Conservation (phyloP, 2,113 vertebrate species). For the Siniperca knerii region DNA sequence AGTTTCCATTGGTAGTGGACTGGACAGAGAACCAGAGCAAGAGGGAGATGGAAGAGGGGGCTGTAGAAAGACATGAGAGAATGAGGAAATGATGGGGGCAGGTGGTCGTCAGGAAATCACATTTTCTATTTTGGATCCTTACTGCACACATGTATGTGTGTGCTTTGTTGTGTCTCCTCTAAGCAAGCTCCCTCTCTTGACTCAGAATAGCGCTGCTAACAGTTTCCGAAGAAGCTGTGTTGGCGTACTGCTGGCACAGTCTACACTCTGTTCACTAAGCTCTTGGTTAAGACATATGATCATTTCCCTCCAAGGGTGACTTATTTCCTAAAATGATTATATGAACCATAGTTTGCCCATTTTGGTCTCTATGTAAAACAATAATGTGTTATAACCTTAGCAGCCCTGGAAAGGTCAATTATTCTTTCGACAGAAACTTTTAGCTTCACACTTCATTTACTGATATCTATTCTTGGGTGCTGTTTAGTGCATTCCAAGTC, state of each 20-base stretch:
- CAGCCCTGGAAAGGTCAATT: not conserved
- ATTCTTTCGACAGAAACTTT: slow-evolving; percentile 1
- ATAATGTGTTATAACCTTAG: not conserved
- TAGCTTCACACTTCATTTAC: not conserved
- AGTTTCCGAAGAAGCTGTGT: slow-evolving; percentile 40
- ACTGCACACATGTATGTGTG: slow-evolving; percentile 7
- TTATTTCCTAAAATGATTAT: slow-evolving; percentile 41
- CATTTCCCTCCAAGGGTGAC: slow-evolving; percentile 31
- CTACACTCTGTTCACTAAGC: slow-evolving; percentile 20
- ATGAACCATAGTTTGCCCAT: slow-evolving; percentile 8
- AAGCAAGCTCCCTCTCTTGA: slow-evolving; percentile 31
- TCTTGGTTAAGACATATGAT: slow-evolving; percentile 34
- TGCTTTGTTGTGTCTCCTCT: slow-evolving; percentile 31
- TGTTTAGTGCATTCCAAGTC: slow-evolving; percentile 13
- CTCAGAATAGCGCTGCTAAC: slow-evolving; percentile 26
- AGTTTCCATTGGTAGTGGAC: slow-evolving; percentile 13
- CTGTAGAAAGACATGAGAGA: slow-evolving; percentile 36
- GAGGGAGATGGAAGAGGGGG: slow-evolving; percentile 23
- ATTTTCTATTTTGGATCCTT: slow-evolving; percentile 65
- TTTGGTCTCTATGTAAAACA: slow-evolving; percentile 1
- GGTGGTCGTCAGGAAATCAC: slow-evolving; percentile 68
- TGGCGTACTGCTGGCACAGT: slow-evolving; percentile 14
- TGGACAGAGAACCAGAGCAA: slow-evolving; percentile 7
- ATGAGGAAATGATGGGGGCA: slow-evolving; percentile 46
- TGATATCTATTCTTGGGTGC: slow-evolving; percentile 2